Percentiles rank a stretch among this genome's conserved stretches.
These are phyloP conservation scores for Monoplex corrugatus DNA, from an alignment of 2,888 invertebrate species.

Conservation along the genomic window DNA sequence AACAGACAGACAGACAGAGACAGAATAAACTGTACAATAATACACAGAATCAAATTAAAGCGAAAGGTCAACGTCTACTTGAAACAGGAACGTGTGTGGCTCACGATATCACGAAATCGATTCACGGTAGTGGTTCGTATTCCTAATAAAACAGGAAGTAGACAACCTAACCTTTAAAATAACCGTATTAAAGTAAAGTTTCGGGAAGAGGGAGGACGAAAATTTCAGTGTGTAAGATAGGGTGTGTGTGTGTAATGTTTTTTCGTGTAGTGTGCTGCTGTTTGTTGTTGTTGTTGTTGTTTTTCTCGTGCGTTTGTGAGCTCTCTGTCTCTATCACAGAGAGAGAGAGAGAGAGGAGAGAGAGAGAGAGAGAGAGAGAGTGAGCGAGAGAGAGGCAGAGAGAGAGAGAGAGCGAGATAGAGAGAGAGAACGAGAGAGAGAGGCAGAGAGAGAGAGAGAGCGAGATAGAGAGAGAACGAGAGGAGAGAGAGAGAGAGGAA, in stretches of 20 bases:
- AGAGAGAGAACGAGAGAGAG: background rate
- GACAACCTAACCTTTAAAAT: too few relatives aligned
- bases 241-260: slow-evolving; percentile 10
- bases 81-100: too few relatives aligned
- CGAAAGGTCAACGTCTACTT: too few relatives aligned
- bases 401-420: background rate
- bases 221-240: background rate
- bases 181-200: too few relatives aligned
- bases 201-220: background rate
- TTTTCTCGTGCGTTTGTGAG: background rate
- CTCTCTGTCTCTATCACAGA: background rate
- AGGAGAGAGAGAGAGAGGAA: background rate
- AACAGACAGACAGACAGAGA: background rate
- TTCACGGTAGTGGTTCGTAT: too few relatives aligned
- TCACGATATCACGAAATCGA: too few relatives aligned
- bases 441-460: background rate
- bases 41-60: too few relatives aligned
- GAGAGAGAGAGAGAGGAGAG: background rate
- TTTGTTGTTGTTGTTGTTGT: background rate
- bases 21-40: background rate
- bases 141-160: too few relatives aligned
- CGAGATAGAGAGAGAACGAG: background rate
- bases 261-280: too few relatives aligned
- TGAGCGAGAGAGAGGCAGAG: background rate
- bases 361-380: slow-evolving; percentile 2